Percentiles rank a stretch among this genome's conserved stretches.
These are phyloP conservation scores for Scrobipalpa costella DNA, from an alignment of 2,888 invertebrate genomes.

Conservation along the genomic window DNA sequence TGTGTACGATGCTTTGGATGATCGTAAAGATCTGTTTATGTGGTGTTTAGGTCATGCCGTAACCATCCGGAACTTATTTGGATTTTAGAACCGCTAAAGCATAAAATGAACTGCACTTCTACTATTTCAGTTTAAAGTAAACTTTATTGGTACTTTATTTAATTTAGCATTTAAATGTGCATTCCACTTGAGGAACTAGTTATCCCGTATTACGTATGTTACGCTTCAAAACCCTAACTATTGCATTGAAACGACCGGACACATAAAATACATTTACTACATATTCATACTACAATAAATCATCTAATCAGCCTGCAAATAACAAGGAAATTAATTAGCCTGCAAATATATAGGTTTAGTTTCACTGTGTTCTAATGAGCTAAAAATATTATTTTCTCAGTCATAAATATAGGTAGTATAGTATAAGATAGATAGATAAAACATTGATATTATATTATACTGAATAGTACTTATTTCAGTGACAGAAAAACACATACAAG, in stretches of 20 bases:
- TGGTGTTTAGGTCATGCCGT: background rate
- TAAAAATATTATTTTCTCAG: no score
- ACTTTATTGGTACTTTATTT: background rate
- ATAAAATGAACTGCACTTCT: background rate
- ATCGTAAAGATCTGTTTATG: slow-evolving; percentile 2
- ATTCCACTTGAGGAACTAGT: background rate
- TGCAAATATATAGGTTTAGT: background rate
- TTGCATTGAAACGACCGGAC: background rate
- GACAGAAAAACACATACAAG: no score
- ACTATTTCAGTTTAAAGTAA: no score
- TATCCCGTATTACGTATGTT: background rate
- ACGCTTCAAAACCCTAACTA: background rate
- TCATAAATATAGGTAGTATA: no score
- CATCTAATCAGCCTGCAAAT: background rate
- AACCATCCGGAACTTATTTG: background rate
- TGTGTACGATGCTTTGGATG: background rate
- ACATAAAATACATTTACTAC: background rate
- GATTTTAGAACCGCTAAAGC: background rate
- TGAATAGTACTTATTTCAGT: no score
- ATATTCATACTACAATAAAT: background rate
- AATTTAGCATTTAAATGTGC: background rate
- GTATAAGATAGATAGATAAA: no score
- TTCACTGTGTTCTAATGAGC: background rate
- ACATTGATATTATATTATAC: no score
- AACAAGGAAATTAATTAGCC: background rate